phyloP scores from a whole-genome alignment of 1,140 invertebrate genomes.

The Papilio helenus region DNA sequence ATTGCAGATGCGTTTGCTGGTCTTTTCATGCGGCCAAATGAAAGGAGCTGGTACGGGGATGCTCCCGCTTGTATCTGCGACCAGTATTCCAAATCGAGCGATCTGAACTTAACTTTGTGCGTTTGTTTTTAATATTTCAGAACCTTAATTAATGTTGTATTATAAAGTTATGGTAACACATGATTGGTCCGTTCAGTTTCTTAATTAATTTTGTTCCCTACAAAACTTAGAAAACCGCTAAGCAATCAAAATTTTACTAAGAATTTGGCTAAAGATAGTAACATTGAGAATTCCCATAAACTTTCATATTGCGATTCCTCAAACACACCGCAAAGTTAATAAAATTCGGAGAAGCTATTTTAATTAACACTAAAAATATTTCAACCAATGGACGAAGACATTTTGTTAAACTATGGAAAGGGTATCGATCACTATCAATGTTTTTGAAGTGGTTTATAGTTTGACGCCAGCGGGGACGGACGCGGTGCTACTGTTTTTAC shows the following conservation, averaged over 20 bases:
- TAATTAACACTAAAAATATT: conserved; percentile 73
- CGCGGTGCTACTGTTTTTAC: conserved; percentile 74
- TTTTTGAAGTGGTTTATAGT: conserved; percentile 67
- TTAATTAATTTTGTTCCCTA: background rate
- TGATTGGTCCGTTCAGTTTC: background rate
- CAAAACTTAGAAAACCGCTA: conserved; percentile 7
- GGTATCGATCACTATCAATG: conserved; percentile 64
- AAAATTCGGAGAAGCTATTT: conserved; percentile 58
- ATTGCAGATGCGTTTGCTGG: too few relatives aligned
- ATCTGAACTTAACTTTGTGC: too few relatives aligned
- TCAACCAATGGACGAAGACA: conserved; percentile 60
- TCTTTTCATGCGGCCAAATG: too few relatives aligned
- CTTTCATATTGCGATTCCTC: conserved; percentile 19
- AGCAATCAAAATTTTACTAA: conserved; percentile 16
- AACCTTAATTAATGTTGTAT: background rate
- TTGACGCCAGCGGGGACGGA: conserved; percentile 46
- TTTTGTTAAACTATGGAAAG: conserved; percentile 66
- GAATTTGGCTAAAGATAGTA: conserved; percentile 31
- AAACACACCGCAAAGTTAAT: conserved; percentile 45
- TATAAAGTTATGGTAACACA: background rate
- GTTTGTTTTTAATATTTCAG: background rate
- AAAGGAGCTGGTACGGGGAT: too few relatives aligned
- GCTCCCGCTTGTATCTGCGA: too few relatives aligned
- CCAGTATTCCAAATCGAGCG: too few relatives aligned
- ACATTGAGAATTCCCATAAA: conserved; percentile 30